Evolutionary conservation across 2,113 vertebrate genomes (phyloP).

Genomic region (Mesoclemmys tuberculata): DNA sequence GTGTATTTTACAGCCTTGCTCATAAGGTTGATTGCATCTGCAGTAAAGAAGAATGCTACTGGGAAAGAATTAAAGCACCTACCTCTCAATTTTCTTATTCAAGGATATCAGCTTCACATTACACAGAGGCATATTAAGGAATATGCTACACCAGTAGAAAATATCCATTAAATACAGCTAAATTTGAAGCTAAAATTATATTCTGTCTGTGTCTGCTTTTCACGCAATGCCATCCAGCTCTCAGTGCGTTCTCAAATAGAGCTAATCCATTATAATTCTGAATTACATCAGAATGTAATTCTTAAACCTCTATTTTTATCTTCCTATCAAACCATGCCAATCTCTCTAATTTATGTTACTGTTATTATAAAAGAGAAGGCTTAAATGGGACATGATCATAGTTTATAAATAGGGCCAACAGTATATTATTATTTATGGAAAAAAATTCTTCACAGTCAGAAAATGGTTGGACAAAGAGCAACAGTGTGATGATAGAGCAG

Average conservation of each 20-base stretch:
- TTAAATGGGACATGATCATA: not conserved
- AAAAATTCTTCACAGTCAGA: not conserved
- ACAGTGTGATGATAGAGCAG: not conserved
- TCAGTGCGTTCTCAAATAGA: not conserved
- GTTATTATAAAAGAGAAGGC: not conserved
- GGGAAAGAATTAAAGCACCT: not conserved
- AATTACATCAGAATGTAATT: not conserved
- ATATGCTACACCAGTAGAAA: not conserved
- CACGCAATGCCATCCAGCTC: not conserved
- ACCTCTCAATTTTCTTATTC: not conserved
- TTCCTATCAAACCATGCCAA: slow-evolving; percentile 18
- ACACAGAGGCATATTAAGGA: slow-evolving; percentile 12
- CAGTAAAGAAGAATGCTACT: not conserved
- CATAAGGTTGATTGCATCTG: not conserved
- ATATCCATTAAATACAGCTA: slow-evolving; percentile 16
- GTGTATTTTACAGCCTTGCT: not conserved
- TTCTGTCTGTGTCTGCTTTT: not conserved
- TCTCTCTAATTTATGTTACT: not conserved
- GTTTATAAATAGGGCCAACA: not conserved
- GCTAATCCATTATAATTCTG: not conserved
- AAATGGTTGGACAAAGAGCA: not conserved
- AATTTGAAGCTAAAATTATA: slow-evolving; percentile 40
- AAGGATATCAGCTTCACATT: not conserved
- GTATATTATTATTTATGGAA: not conserved
- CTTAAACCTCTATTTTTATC: not conserved